Evolutionary conservation across 2,888 invertebrate genomes (phyloP).

Genomic region (Podotricha telesiphe): DNA sequence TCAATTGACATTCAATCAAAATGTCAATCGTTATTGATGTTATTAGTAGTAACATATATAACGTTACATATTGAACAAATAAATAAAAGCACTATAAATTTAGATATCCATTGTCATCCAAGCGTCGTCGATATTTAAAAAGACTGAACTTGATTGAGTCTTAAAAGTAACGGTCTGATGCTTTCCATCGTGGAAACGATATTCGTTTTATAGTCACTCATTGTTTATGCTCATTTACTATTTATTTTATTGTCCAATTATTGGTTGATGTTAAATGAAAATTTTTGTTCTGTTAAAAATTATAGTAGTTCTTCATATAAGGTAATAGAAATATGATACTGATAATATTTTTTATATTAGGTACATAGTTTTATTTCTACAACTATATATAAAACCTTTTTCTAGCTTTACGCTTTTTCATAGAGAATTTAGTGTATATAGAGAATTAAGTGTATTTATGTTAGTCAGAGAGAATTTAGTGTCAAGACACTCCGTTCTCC

Average conservation of each 20-base stretch:
- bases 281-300: not conserved
- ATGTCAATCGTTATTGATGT: too few species aligned
- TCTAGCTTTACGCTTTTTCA: too few species aligned
- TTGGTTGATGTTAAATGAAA: not conserved
- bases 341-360: not conserved
- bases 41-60: not conserved
- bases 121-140: constrained; percentile 12
- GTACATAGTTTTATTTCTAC: too few species aligned
- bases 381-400: too few species aligned
- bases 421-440: too few species aligned
- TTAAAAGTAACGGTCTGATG: constrained; percentile 26
- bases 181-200: constrained; percentile 16
- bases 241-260: constrained; percentile 9
- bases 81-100: constrained; percentile 3
- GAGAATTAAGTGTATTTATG: too few species aligned
- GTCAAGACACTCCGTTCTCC: too few species aligned
- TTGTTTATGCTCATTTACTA: constrained; percentile 17
- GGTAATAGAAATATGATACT: not conserved
- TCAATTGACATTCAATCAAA: too few species aligned
- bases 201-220: constrained; percentile 17
- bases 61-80: not conserved
- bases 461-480: too few species aligned
- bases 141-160: constrained; percentile 23
- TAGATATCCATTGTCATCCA: not conserved
- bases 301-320: not conserved